Base-by-base conservation (phyloP, 64 coral and sea anemone species). In the Stylophora pistillata region DNA sequence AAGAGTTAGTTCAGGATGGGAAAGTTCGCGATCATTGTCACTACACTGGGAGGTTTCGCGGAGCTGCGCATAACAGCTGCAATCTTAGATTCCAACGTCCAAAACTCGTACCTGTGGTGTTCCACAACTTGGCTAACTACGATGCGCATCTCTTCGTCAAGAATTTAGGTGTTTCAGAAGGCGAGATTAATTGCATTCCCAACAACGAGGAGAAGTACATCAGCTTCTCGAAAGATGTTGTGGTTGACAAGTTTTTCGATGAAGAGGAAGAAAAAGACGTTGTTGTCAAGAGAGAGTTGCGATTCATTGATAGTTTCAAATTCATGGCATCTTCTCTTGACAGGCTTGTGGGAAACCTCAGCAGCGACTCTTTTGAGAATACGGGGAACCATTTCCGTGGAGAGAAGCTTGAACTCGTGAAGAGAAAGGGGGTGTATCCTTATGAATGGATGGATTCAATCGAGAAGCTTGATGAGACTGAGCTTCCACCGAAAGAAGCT, bases 391-490 rank as follows among this genome's bases (percentile, higher is more conserved):
- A 74, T 54, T 91, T 65, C 81, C 34, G 37, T 30, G 33, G 68
- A 17, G 18, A 73, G 23, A 18, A 85, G 21, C 17, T 75, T 18
- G 12, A 91, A 5, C 27, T 91, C 18, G 37, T 91, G 18, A 47
- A 21, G 13, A 72, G 70, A 74, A 91, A 91, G 68, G 89, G 78
- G 23, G 71, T 91, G 32, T 91, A 25, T 65, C 89, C 89, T 10
- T 91, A 91, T 47, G 89, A 85, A 23, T 91, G 53, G 17, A 23
- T 85, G 9, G 52, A 9, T 25, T 1, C 5, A 5, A 15, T 85
- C 9, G 54, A 91, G 0, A 84, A 90, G 17, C n/a, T 84, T 5
- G 47, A 74, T 9, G 57, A 37, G 18, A 72, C 62, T 12, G 55
- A 79, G 52, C 30, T 79, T 9, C 87, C 74, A 11, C 5, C 11